A percentile compares a stretch with the other conserved stretches of the same genome.
Conservation (phyloP, 2,888 invertebrate species). For the Dioctria linearis region DNA sequence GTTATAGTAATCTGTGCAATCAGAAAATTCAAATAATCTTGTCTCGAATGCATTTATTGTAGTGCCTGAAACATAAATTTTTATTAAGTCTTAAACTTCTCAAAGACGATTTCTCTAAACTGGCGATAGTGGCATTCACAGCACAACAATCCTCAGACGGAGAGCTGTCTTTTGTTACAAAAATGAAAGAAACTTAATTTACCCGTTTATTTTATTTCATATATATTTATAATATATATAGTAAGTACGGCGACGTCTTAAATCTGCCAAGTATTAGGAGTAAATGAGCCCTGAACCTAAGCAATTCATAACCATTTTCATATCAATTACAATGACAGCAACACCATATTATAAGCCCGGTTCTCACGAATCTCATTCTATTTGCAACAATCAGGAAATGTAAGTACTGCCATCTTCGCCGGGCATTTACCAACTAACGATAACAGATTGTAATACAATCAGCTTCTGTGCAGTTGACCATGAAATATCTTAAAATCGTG, state of each 20-base stretch:
- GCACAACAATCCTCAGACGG: no score
- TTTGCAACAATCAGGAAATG: constrained; percentile 47
- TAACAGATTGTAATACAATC: constrained; percentile 53
- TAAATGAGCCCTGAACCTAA: constrained; percentile 1
- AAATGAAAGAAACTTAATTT: no score
- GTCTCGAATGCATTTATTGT: no score
- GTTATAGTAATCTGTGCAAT: no score
- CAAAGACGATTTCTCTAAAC: no score
- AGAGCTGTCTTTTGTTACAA: no score
- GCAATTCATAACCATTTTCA: constrained; percentile 27
- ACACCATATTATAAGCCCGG: constrained; percentile 16
- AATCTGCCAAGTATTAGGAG: constrained; percentile 19
- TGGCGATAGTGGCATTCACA: no score
- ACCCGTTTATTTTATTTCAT: no score
- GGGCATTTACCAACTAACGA: constrained; percentile 29
- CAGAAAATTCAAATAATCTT: no score
- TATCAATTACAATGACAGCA: constrained; percentile 41
- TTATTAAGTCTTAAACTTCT: no score
- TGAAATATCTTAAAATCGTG: constrained; percentile 51
- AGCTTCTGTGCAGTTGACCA: constrained; percentile 49
- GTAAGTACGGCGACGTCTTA: constrained; percentile 5
- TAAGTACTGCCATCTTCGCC: neutral
- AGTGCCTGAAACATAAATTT: no score
- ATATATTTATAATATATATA: neutral
- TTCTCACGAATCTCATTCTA: constrained; percentile 45